Evolutionary conservation across 2,113 vertebrate genomes (phyloP).

Genomic region (Brachionichthys hirsutus): DNA sequence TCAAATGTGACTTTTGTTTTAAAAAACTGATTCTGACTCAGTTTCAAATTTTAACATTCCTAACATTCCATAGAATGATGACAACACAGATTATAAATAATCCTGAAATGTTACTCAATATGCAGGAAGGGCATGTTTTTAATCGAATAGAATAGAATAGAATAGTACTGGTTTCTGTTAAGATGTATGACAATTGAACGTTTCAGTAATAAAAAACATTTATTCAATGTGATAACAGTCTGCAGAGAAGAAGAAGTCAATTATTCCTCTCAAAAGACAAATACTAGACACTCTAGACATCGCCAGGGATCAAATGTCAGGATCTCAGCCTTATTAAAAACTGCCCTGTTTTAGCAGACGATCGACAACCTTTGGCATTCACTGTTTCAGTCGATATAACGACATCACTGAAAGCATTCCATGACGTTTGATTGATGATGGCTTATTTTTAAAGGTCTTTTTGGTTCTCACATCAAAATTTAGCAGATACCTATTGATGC

Average conservation of each 20-base stretch:
- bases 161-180: too few species aligned
- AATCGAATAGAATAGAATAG: too few species aligned
- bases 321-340: conserved; percentile 22
- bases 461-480: not conserved
- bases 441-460: conserved; percentile 10
- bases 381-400: conserved; percentile 20
- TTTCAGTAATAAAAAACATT: too few species aligned
- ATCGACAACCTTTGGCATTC: conserved; percentile 8
- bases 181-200: too few species aligned
- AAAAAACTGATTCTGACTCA: not conserved
- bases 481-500: not conserved
- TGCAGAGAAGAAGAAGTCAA: not conserved
- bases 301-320: conserved; percentile 21
- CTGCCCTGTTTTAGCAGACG: conserved; percentile 15
- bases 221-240: too few species aligned
- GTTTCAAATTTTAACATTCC: not conserved
- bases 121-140: too few species aligned
- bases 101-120: not conserved
- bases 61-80: not conserved
- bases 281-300: conserved; percentile 17
- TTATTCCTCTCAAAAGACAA: conserved; percentile 18
- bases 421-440: conserved; percentile 13
- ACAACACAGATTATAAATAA: not conserved
- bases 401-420: not conserved
- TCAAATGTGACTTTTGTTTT: too few species aligned